These are phyloP conservation scores for Neogale vison DNA, from an alignment of 2,113 vertebrate species.

Conservation along the genomic window DNA sequence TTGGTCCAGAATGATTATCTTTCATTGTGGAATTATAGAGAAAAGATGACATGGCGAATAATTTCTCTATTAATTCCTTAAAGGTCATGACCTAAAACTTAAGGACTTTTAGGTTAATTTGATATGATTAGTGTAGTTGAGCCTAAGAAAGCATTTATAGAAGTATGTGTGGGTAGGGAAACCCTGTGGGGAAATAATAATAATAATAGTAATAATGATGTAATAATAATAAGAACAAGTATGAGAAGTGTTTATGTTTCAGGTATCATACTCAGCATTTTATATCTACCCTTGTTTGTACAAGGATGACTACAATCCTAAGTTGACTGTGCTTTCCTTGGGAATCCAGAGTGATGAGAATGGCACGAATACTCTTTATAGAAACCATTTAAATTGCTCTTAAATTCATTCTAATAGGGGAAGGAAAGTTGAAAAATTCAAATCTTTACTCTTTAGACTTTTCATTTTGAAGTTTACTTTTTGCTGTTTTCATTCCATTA, in stretches of 20 bases:
- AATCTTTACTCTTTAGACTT: not conserved
- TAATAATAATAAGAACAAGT: not conserved
- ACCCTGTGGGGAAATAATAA: not conserved
- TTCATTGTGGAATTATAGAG: not conserved
- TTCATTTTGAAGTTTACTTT: not conserved
- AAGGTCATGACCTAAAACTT: not conserved
- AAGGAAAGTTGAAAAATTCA: not conserved
- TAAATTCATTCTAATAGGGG: not conserved
- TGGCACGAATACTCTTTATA: not conserved
- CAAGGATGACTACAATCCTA: not conserved
- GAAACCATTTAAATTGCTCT: not conserved
- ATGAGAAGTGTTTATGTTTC: not conserved
- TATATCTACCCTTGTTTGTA: not conserved
- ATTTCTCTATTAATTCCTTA: not conserved
- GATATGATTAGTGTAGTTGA: not conserved
- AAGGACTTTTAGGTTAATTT: not conserved
- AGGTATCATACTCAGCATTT: not conserved
- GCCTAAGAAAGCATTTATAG: not conserved
- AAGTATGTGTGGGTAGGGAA: not conserved
- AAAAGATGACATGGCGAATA: not conserved
- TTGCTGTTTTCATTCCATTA: not conserved
- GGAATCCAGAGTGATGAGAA: not conserved
- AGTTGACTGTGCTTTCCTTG: not conserved
- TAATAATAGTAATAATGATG: not conserved
- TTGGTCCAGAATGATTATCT: not conserved